Evolutionary conservation across 2,888 invertebrate genomes (phyloP).

Genomic region (Phytoseiulus persimilis): DNA sequence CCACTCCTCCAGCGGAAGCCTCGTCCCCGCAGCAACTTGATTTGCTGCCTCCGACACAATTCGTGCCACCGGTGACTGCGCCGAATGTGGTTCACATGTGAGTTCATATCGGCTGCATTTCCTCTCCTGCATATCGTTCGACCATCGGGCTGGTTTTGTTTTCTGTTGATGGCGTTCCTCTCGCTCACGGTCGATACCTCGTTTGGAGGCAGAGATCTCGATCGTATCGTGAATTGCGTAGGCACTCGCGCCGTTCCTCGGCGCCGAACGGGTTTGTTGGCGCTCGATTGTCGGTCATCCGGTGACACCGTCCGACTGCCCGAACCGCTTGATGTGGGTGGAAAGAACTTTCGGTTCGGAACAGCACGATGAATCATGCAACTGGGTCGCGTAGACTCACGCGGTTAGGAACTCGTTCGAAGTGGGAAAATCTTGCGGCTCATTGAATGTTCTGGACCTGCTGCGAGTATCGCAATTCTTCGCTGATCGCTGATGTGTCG

Average conservation of each 20-base stretch:
- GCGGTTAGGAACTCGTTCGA: no score
- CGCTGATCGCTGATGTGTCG: no score
- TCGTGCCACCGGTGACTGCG: not conserved
- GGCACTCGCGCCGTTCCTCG: not conserved
- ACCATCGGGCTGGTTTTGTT: not conserved
- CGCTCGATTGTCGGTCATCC: no score
- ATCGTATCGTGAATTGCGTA: not conserved
- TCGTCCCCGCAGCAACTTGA: not conserved
- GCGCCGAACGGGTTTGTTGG: not conserved
- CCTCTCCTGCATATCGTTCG: not conserved
- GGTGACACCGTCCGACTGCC: no score
- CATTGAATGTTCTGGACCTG: no score
- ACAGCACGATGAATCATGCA: no score
- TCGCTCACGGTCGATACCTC: not conserved
- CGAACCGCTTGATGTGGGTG: no score
- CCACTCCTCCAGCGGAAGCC: not conserved
- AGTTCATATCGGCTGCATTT: not conserved
- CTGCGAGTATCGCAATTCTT: no score
- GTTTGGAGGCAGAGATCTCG: not conserved
- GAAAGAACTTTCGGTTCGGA: no score
- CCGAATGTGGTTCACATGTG: not conserved
- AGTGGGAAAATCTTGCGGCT: no score
- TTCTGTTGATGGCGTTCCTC: not conserved
- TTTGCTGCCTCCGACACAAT: not conserved
- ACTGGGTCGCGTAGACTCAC: no score